Base-by-base conservation (phyloP, 2,113 vertebrate genomes). In the Cheilinus undulatus region DNA sequence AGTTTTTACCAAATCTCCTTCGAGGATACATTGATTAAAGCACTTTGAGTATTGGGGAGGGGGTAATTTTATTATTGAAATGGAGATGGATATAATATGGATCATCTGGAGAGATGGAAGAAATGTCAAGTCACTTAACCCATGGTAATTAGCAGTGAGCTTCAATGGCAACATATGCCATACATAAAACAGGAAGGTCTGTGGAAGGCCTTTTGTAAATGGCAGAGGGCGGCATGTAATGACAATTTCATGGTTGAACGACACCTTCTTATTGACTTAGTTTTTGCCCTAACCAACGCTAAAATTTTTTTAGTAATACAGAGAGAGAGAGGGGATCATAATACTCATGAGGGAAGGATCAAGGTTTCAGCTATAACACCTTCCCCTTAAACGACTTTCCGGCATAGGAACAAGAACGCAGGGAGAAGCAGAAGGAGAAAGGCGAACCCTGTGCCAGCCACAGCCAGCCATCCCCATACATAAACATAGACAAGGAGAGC, bases 61-160 rank as follows among this genome's bases (percentile, higher is more conserved):
- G 68, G 58, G 36, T 1, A 7, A 51, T 66, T 64, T 80, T 63
- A 79, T 73, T 74, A 79, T 74, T 82, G 79, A 80, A 84, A 86
- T 75, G 53, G 68, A 84, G 74, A 83, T 73, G 68, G 66, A 26
- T 80, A 56, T 71, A 71, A 81, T 71, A 81, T 84, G 71, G 66
- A 89, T 88, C 56, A 89, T 87, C 79, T 78, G 80, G 79, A 82
- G 81, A 80, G 78, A 80, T 13, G 58, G 72, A 72, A 59, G 67
- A 73, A 62, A 77, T 88, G 88, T 89, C 85, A 91, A 90, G 80
- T 89, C 85, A 87, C 78, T 92, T 91, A 91, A 89, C 84, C 87
- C 84, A 60, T 76, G 67, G 75, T 91, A 89, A 92, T 91, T 90
- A 92, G 88, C 82, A 64, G 66, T 36, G 84, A 65, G 42, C 75